A percentile compares a stretch with the other conserved stretches of the same genome.
phyloP scores from a whole-genome alignment of 2,113 vertebrate genomes.

The Lampris megalopsis region DNA sequence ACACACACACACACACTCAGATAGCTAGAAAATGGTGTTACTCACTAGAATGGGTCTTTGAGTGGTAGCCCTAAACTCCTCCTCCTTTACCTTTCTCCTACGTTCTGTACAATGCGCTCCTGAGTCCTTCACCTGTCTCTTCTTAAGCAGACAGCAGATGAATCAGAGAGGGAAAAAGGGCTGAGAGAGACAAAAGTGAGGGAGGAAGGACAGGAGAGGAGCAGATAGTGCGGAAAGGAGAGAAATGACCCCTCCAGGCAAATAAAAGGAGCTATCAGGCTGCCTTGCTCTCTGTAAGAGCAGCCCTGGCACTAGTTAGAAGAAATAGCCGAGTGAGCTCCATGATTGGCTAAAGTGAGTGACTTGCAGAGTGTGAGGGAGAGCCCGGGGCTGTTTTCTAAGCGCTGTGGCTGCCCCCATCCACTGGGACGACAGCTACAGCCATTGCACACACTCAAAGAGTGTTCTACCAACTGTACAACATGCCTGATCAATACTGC shows the following conservation, averaged over 20 bases:
- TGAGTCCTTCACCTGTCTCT: constrained; percentile 31
- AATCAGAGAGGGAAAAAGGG: constrained; percentile 24
- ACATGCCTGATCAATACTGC: constrained; percentile 39
- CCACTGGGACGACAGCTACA: constrained; percentile 39
- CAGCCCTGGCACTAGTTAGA: constrained; percentile 46
- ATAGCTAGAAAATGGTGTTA: too few species aligned
- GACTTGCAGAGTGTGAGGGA: constrained; percentile 50
- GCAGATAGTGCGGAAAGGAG: constrained; percentile 31
- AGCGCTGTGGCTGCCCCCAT: constrained; percentile 28
- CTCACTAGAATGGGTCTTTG: too few species aligned
- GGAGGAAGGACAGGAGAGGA: not conserved
- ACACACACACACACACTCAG: too few species aligned
- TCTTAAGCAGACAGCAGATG: not conserved
- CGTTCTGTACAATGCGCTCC: constrained; percentile 2
- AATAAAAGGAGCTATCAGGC: constrained; percentile 23
- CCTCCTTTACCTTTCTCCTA: constrained; percentile 2
- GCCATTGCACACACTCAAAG: constrained; percentile 22
- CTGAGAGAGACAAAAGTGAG: constrained; percentile 6
- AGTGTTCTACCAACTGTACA: constrained; percentile 12
- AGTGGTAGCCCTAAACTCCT: constrained; percentile 1
- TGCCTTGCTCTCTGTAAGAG: constrained; percentile 32
- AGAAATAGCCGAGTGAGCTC: constrained; percentile 20
- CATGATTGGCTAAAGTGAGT: constrained; percentile 55
- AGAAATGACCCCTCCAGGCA: constrained; percentile 25
- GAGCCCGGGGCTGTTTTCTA: constrained; percentile 53